Evolutionary conservation across 2,888 invertebrate genomes (phyloP), one percentile per base, ranked within the genome.

Genomic region (Paralinhomoeus sp.): DNA sequence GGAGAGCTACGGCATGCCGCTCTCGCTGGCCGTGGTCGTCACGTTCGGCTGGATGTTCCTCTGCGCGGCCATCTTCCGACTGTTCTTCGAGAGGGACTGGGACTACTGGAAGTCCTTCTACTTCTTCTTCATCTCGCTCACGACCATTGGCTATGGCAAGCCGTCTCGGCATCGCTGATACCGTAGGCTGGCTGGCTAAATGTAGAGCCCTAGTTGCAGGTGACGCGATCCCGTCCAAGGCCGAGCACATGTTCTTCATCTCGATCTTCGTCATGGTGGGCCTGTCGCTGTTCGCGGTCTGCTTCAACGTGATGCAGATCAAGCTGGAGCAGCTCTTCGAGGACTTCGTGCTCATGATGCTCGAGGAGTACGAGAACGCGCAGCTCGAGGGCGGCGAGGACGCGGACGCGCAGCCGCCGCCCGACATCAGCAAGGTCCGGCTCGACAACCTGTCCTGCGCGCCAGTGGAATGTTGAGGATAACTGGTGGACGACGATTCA

Each of bases 41-140:
- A 54, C 56, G 2, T 55, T 54, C 36, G 57, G 57, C 20, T 58
- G 57, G 57, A 58, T 58, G 57, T 58, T 60, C 42, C 47, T 58
- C n/a, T 60, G 60, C 44, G 58, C 60, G 20, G 58, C 54, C 17
- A 57, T 60, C 15, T 60, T 58, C 43, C 50, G 57, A 12, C 40
- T 24, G 45, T 45, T 9, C 41, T 58, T 59, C 41, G 58, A 59
- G 41, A 53, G 56, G 36, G 57, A 58, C 40, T 59, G 59, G 59
- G 60, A 60, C 46, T 60, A 60, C n/a, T n/a, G n/a, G n/a, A n/a
- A n/a, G n/a, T n/a, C n/a, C n/a, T n/a, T n/a, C n/a, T n/a, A n/a
- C n/a, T n/a, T n/a, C n/a, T n/a, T n/a, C n/a, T n/a, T n/a, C n/a
- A n/a, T n/a, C n/a, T n/a, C n/a, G n/a, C n/a, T n/a, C n/a, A n/a